Conservation (phyloP, 2,113 vertebrate genomes). For the Lophura nycthemera region DNA sequence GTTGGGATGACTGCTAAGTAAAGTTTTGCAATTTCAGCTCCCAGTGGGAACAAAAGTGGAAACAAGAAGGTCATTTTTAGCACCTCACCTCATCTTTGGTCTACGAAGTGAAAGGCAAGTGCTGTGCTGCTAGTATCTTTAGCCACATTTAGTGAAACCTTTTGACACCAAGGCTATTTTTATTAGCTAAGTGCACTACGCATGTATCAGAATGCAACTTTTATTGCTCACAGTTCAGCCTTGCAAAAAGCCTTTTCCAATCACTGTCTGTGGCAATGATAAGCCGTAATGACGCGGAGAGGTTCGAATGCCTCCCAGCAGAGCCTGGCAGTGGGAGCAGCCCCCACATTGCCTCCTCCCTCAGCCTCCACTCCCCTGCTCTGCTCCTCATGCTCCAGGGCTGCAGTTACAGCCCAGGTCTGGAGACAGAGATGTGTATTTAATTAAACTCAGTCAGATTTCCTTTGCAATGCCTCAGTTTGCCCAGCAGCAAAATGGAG, state of each 20-base stretch:
- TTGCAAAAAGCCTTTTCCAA: slow-evolving; percentile 81
- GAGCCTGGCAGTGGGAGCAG: slow-evolving; percentile 44
- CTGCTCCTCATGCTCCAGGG: background rate
- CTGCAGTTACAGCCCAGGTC: background rate
- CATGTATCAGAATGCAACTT: slow-evolving; percentile 73
- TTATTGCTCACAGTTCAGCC: slow-evolving; percentile 77
- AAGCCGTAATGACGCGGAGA: slow-evolving; percentile 72
- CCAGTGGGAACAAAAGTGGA: slow-evolving; percentile 58
- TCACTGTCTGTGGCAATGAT: slow-evolving; percentile 67
- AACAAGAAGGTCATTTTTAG: slow-evolving; percentile 66
- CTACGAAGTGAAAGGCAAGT: slow-evolving; percentile 33
- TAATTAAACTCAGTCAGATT: background rate
- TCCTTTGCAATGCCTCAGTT: background rate
- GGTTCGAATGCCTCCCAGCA: slow-evolving; percentile 56
- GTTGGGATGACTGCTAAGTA: background rate
- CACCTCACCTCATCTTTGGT: slow-evolving; percentile 40
- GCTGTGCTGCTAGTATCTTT: slow-evolving; percentile 65
- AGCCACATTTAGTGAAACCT: slow-evolving; percentile 77
- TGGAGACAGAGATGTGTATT: background rate
- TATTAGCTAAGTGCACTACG: slow-evolving; percentile 79
- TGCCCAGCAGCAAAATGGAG: background rate
- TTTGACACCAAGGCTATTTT: slow-evolving; percentile 80
- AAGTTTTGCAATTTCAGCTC: slow-evolving; percentile 21
- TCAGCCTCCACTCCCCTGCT: background rate
- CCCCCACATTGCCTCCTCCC: background rate